Evolutionary conservation across 1,140 invertebrate species (phyloP), one percentile per base, ranked within the genome.

Genomic region (Sinonovacula constricta): DNA sequence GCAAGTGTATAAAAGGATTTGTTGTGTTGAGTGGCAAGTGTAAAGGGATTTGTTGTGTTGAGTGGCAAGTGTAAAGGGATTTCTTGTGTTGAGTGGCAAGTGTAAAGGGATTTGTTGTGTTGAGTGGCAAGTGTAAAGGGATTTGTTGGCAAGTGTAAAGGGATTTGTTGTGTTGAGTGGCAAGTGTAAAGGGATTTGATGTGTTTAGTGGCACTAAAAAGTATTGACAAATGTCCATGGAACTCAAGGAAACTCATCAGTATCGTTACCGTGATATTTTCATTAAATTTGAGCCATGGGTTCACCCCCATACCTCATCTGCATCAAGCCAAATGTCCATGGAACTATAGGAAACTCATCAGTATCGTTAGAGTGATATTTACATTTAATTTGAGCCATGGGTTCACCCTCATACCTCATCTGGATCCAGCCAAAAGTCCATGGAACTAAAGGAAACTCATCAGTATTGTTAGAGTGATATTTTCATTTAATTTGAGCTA

Each of bases 381-480:
- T 45, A 10, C 39, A 45, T 45, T 45, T 45, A 45, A 45, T 45
- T 45, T 45, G 39, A 45, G 39, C 39, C 39, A 45, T 45, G 39
- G 39, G 39, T 45, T 45, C 39, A 45, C 39, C 39, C 39, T 45
- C 39, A 45, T 45, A 45, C 39, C 39, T 45, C 39, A 45, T 45
- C 39, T 45, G 39, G 39, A 45, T 45, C 39, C 39, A 45, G 39
- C 39, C 39, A 45, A 45, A 45, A 45, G 39, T 45, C 39, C 39
- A 45, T 45, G 39, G 39, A 45, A 45, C 39, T 45, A 45, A 45
- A 45, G 39, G 39, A 45, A 45, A 45, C 39, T 45, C 39, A 45
- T 45, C 39, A 45, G 39, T 45, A 45, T 45, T 45, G 39, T 45
- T 45, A 45, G 39, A 45, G 39, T 45, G 39, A 45, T 45, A 45